These are phyloP conservation scores for Drosophila recens DNA, from an alignment of 2,888 invertebrate species.

Conservation along the genomic window DNA sequence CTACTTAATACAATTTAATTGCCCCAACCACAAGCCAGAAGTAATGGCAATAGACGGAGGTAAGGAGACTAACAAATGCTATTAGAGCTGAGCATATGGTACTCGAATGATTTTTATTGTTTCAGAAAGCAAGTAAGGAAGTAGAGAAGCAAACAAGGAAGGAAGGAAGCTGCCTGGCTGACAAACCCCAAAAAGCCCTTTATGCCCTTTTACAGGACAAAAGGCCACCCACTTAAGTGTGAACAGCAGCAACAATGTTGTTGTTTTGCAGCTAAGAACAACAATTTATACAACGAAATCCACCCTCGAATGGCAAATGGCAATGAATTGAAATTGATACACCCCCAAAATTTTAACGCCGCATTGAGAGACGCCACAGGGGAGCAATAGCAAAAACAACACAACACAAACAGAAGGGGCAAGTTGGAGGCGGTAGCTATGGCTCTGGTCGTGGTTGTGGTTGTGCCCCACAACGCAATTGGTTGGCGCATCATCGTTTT, in stretches of 20 bases:
- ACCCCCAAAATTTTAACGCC: conserved; percentile 79
- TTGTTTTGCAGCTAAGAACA: conserved; percentile 47
- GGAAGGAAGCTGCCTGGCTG: conserved; percentile 29
- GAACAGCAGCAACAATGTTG: conserved; percentile 50
- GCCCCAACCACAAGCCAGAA: conserved; percentile 47
- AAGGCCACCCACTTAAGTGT: conserved; percentile 78
- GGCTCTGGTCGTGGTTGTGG: conserved; percentile 20
- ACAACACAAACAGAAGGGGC: conserved; percentile 5
- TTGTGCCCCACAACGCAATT: conserved; percentile 60
- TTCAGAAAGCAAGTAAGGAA: conserved; percentile 42
- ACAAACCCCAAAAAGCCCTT: conserved; percentile 66
- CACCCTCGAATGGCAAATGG: conserved; percentile 69
- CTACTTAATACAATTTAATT: conserved; percentile 59
- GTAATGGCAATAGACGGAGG: conserved; percentile 24
- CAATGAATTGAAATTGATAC: conserved; percentile 82
- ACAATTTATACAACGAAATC: conserved; percentile 68
- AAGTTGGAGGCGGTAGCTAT: conserved; percentile 27
- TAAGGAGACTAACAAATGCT: conserved; percentile 43
- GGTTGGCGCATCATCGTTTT: conserved; percentile 39
- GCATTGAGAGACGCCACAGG: conserved; percentile 74
- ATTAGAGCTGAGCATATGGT: conserved; percentile 71
- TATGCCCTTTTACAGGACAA: conserved; percentile 55
- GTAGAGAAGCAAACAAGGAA: conserved; percentile 1
- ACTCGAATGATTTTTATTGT: conserved; percentile 75
- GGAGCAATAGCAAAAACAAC: conserved; percentile 49